Base-by-base conservation (phyloP, 2,113 vertebrate genomes). In the Ameiurus melas region DNA sequence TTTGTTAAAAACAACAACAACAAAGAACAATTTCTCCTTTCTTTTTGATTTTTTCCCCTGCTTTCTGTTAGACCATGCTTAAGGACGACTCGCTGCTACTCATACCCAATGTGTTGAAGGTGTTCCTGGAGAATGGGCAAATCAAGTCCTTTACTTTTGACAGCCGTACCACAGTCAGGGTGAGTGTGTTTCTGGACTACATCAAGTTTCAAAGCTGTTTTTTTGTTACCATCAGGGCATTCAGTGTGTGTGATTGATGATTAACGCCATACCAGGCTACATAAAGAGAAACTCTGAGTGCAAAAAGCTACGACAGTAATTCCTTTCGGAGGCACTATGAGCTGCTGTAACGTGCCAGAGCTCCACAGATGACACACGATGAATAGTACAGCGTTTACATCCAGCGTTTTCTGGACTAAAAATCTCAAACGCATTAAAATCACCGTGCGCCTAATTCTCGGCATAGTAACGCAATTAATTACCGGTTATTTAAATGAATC, bases 81-180 rank as follows among this genome's bases (percentile, higher is more conserved):
- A 99, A 98, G 95, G 98, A 99, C 95, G 97, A 99, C 94, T 97
- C 98, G 79, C 95, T 99, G 92, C 97, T 99, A 85, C 97, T 99
- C 92, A 99, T 99, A 93, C 97, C 98, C 92, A 99, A 99, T 17
- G 97, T 99, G 91, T 92, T 99, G 94, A 99, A 99, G 96, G 98
- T 99, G 93, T 99, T 99, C 95, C 94, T 99, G 94, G 98, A 99
- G 96, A 99, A 99, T 70, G 98, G 98, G 86, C 98, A 99, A 93
- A 99, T 99, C 93, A 99, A 99, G 94, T 99, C 98, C 70, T 99
- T 99, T 92, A 99, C 98, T 0, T 99, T 99, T 55, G 98, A 99
- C 93, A 98, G 97, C 93, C 96, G 98, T 89, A 99, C 98, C 92
- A 99, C 98, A 20, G 98, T 99, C 93, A 97, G 98, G 97, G 98